Base-by-base conservation (phyloP, 1,140 invertebrate species). In the Lanistes nyassanus region DNA sequence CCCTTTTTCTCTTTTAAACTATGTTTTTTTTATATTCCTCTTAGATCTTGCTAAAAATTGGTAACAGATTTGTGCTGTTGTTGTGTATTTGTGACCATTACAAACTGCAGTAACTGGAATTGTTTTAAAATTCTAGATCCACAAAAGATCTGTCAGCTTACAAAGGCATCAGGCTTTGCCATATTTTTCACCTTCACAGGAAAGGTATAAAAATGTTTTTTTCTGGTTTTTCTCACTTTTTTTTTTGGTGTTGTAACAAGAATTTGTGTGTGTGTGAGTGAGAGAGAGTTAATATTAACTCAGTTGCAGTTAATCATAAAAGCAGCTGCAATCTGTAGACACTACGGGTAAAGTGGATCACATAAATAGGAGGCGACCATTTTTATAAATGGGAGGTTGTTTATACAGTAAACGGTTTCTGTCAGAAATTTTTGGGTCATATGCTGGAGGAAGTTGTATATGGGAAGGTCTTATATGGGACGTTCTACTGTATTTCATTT, bases 81-180 rank as follows among this genome's bases (percentile, higher is more conserved):
- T 5, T 5, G 11, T 9, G 9, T 60, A 9, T 9, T 60, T 11
- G 29, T n/a, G 56, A 9, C 56, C 56, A 31, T 60, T 31, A 23
- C 23, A 23, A 11, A 26, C n/a, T 23, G 23, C 11, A 60, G n/a
- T 53, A 53, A 53, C 13, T 53, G 23, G 51, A 53, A 53, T 53
- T 13, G n/a, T n/a, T n/a, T n/a, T 53, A 53, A 53, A 53, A 53
- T 51, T 69, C 7, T 55, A 72, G 70, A 29, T 72, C 36, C 70
- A 72, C 56, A 34, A 72, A 55, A 62, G 31, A 34, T 60, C 70
- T 31, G 13, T 31, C 55, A 72, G 55, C 7, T 39, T 72, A 13
- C 31, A 62, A 37, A 72, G 60, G 29, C 70, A 72, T 26, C 47
- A 58, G 31, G 51, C 68, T 9, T 26, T 67, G n/a, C 56, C 56